A percentile compares a stretch with the other conserved stretches of the same genome.
Evolutionary conservation across 2,888 invertebrate species (phyloP).

Genomic region (Pardosa pseudoannulata): DNA sequence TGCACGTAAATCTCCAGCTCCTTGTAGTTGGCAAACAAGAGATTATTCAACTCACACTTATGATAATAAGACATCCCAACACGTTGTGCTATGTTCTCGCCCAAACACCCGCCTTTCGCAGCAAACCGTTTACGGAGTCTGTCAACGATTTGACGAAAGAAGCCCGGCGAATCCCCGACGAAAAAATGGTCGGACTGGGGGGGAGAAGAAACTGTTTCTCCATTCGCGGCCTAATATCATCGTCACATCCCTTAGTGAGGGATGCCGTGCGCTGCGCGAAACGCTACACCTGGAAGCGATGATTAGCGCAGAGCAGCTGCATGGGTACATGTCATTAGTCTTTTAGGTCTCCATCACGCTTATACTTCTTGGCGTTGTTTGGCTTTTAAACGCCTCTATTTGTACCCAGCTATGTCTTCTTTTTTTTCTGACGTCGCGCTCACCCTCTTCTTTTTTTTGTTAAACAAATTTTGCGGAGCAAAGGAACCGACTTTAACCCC

Average conservation of each 20-base stretch:
- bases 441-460: background rate
- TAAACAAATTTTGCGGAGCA: too few species aligned
- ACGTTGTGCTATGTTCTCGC: background rate
- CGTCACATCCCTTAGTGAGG: constrained; percentile 31
- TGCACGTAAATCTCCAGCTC: too few species aligned
- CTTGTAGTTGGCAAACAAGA: too few species aligned
- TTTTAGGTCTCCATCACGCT: constrained; percentile 16
- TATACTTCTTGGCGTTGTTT: constrained; percentile 56
- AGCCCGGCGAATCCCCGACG: background rate
- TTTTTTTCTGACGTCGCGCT: background rate
- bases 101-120: constrained; percentile 29
- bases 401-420: constrained; percentile 35
- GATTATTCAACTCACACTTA: background rate
- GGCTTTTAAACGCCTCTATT: constrained; percentile 66
- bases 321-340: constrained; percentile 44
- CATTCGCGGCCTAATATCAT: constrained; percentile 19
- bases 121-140: constrained; percentile 57
- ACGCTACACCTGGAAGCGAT: constrained; percentile 63
- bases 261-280: constrained; percentile 39
- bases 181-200: background rate
- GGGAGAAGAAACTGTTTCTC: background rate
- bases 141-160: constrained; percentile 63
- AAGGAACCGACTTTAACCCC: too few species aligned
- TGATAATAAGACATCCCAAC: background rate
- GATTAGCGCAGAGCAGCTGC: constrained; percentile 67